These are phyloP conservation scores for Dermatemys mawii DNA, from an alignment of 2,113 vertebrate species.

Conservation along the genomic window DNA sequence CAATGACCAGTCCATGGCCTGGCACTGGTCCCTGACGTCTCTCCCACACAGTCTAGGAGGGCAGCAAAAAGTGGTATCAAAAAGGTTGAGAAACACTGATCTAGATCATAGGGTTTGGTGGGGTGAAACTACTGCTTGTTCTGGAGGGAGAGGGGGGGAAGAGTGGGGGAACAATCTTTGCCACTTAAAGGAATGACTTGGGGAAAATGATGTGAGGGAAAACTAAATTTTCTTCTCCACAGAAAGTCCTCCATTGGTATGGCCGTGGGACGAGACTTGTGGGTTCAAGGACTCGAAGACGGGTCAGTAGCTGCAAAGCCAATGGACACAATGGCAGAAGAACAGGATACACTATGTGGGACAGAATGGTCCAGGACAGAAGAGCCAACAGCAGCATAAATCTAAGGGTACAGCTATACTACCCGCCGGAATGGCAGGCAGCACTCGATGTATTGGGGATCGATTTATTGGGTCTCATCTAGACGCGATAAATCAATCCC, in stretches of 20 bases:
- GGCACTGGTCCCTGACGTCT: background rate
- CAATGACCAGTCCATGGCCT: background rate
- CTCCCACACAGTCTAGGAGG: background rate
- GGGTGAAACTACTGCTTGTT: background rate
- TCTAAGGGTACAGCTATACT: background rate
- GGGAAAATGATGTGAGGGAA: background rate
- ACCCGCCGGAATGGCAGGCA: no score
- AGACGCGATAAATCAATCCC: no score
- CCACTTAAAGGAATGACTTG: background rate
- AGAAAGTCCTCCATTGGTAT: conserved; percentile 23
- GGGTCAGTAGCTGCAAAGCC: conserved; percentile 34
- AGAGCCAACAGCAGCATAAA: background rate
- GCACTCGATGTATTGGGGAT: no score
- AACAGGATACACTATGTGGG: background rate
- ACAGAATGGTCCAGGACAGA: background rate
- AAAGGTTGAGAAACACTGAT: background rate
- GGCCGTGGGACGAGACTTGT: background rate
- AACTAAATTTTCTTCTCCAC: background rate
- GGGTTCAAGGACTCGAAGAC: background rate
- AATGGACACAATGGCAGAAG: conserved; percentile 27
- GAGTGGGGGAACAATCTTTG: background rate
- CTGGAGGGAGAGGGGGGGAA: background rate
- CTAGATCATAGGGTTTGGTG: conserved; percentile 16
- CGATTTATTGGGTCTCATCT: no score
- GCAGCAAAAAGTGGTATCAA: background rate